These are phyloP conservation scores for Bursaphelenchus mucronatus DNA, from an alignment of 1,140 invertebrate species.

Conservation along the genomic window DNA sequence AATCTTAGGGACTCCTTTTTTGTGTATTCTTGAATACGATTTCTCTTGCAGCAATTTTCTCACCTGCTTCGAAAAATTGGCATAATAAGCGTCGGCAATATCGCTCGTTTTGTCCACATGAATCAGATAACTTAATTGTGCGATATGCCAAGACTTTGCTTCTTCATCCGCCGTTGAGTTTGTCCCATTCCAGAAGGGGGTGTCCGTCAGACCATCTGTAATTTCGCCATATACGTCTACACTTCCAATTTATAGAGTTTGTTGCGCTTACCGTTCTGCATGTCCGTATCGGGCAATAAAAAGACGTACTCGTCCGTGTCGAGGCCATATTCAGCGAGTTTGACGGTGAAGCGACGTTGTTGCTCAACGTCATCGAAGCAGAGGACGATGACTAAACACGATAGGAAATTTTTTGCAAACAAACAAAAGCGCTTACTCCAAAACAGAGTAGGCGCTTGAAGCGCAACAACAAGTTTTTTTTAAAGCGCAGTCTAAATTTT, in stretches of 20 bases:
- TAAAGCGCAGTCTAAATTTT: no score
- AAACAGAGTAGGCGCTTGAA: no score
- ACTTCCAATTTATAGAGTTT: neutral
- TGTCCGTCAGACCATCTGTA: conserved; percentile 25
- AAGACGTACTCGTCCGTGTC: conserved; percentile 32
- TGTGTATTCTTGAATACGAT: no score
- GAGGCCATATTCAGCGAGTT: conserved; percentile 28
- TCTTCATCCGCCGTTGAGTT: conserved; percentile 4
- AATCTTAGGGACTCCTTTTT: no score
- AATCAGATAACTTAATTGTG: conserved; percentile 17
- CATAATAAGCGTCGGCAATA: no score
- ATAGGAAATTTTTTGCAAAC: no score
- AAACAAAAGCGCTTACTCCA: no score
- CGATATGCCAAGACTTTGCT: conserved; percentile 13
- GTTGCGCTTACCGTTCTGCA: conserved; percentile 20
- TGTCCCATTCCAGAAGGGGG: conserved; percentile 24
- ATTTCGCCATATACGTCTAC: neutral
- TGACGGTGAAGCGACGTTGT: conserved; percentile 32
- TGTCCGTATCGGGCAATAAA: conserved; percentile 20
- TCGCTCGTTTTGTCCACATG: conserved; percentile 18
- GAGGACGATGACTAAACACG: conserved; percentile 26
- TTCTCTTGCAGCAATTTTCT: no score
- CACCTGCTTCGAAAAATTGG: no score
- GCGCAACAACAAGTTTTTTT: no score
- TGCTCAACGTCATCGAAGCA: conserved; percentile 29